Percentiles rank a stretch among this genome's conserved stretches.
phyloP scores from a whole-genome alignment of 1,140 invertebrate species.

The Pogonomyrmex barbatus region DNA sequence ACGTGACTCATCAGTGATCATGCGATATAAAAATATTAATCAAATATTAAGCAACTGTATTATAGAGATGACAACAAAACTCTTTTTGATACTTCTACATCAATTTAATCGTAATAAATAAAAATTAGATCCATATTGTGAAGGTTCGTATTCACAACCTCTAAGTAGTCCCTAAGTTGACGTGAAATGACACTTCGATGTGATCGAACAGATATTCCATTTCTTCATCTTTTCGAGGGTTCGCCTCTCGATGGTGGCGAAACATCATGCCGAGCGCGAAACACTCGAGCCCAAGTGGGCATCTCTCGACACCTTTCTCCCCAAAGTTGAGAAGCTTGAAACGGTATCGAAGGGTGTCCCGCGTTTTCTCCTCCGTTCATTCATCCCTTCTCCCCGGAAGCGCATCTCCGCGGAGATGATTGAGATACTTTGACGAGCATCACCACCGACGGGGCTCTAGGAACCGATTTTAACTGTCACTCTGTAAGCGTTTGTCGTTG shows the following conservation, averaged over 20 bases:
- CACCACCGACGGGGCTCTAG: slow-evolving; percentile 8
- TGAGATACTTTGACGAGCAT: slow-evolving; percentile 74
- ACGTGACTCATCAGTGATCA: no score
- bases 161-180: not conserved
- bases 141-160: not conserved
- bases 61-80: not conserved
- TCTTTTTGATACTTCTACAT: not conserved
- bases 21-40: not conserved
- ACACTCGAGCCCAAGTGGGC: slow-evolving; percentile 80
- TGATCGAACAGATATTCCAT: slow-evolving; percentile 19
- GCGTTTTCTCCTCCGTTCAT: slow-evolving; percentile 72
- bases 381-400: slow-evolving; percentile 80
- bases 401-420: slow-evolving; percentile 80
- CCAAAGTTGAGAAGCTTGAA: slow-evolving; percentile 71
- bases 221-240: slow-evolving; percentile 67
- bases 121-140: not conserved
- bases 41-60: not conserved
- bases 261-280: slow-evolving; percentile 72
- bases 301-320: slow-evolving; percentile 78
- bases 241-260: slow-evolving; percentile 65
- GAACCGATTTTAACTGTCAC: slow-evolving; percentile 64
- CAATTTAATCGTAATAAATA: not conserved
- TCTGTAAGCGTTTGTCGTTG: slow-evolving; percentile 65
- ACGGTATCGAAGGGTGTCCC: slow-evolving; percentile 67
- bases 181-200: not conserved